These are phyloP conservation scores for Macaca nemestrina DNA, from an alignment of 2,113 vertebrate genomes.

Conservation along the genomic window DNA sequence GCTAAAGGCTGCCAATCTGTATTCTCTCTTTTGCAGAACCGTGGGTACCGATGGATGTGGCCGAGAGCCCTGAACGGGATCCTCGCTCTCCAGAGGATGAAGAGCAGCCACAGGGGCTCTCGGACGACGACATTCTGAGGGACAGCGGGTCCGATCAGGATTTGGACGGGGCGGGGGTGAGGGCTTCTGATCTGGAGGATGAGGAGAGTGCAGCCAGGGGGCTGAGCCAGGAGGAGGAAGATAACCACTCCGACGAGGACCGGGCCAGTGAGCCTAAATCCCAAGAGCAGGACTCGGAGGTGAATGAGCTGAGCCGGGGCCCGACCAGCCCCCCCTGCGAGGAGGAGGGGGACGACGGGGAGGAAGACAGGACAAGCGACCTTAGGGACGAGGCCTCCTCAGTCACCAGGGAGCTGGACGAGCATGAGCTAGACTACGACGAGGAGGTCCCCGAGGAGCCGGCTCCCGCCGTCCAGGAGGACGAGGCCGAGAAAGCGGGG, in stretches of 20 bases:
- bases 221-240: constrained; percentile 75
- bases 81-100: constrained; percentile 91
- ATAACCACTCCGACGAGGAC: constrained; percentile 85
- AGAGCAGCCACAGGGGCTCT: constrained; percentile 84
- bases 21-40: constrained; percentile 73
- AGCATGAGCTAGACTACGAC: constrained; percentile 97
- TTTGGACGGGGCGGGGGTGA: constrained; percentile 77
- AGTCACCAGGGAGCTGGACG: constrained; percentile 95
- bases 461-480: constrained; percentile 82
- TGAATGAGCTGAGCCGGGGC: constrained; percentile 79
- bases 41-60: constrained; percentile 92
- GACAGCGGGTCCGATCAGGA: constrained; percentile 83
- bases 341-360: constrained; percentile 76
- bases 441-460: constrained; percentile 97
- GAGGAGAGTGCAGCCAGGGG: constrained; percentile 78
- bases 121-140: constrained; percentile 89
- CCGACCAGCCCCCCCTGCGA: constrained; percentile 70
- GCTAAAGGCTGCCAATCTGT: background rate
- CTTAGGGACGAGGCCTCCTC: constrained; percentile 93
- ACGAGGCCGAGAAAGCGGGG: constrained; percentile 86
- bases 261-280: constrained; percentile 86
- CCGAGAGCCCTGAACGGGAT: constrained; percentile 93
- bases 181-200: constrained; percentile 78
- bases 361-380: constrained; percentile 84
- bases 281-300: constrained; percentile 90